A percentile compares a stretch with the other conserved stretches of the same genome.
Conservation (phyloP, 2,888 invertebrate genomes). For the Eupeodes latifasciatus region DNA sequence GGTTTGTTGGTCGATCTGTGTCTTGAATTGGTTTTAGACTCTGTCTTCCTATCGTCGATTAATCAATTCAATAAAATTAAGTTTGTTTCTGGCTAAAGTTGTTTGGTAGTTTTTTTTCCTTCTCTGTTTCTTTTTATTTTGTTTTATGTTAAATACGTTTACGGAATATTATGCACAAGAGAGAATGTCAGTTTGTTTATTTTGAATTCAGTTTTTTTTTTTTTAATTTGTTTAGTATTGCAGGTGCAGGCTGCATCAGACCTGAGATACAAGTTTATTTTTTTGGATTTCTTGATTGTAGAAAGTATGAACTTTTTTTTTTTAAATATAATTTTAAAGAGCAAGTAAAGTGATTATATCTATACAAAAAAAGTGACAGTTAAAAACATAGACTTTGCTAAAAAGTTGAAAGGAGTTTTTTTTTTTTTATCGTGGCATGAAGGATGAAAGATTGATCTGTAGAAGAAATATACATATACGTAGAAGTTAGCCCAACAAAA, state of each 20-base stretch:
- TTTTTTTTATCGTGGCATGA: slow-evolving; percentile 43
- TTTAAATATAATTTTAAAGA: slow-evolving; percentile 11
- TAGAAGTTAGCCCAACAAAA: too few relatives aligned
- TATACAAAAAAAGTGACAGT: slow-evolving; percentile 53
- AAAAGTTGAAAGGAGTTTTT: background rate
- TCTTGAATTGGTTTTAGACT: slow-evolving; percentile 38
- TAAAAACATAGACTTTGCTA: slow-evolving; percentile 2
- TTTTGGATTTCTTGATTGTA: slow-evolving; percentile 4
- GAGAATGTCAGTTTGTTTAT: slow-evolving; percentile 56
- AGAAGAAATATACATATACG: background rate
- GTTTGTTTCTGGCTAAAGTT: slow-evolving; percentile 41
- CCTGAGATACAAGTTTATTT: slow-evolving; percentile 55
- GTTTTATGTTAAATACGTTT: slow-evolving; percentile 51
- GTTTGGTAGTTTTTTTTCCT: background rate
- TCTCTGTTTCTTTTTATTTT: slow-evolving; percentile 20
- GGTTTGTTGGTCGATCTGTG: slow-evolving; percentile 4
- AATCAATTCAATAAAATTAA: slow-evolving; percentile 60
- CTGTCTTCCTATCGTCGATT: slow-evolving; percentile 37
- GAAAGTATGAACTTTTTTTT: slow-evolving; percentile 50
- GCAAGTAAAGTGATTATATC: slow-evolving; percentile 35
- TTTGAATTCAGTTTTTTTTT: slow-evolving; percentile 38
- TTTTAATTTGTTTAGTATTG: slow-evolving; percentile 30
- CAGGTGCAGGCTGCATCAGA: slow-evolving; percentile 55
- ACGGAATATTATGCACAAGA: slow-evolving; percentile 63
- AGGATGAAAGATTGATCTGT: slow-evolving; percentile 11